Evolutionary conservation across 2,888 invertebrate species (phyloP).

Genomic region (Helobdella robusta): DNA sequence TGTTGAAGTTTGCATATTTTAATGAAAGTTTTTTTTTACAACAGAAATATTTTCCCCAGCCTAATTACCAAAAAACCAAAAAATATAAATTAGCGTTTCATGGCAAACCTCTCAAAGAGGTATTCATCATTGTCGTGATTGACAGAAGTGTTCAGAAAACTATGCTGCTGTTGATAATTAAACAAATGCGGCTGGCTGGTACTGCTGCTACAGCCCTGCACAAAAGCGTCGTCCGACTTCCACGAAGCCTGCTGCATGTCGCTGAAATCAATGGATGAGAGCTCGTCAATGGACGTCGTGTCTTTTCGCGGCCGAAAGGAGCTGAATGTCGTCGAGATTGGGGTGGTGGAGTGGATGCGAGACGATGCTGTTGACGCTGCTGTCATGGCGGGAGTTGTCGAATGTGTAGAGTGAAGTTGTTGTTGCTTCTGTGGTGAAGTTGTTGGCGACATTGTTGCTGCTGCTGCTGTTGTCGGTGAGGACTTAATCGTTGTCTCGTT

Average conservation of each 20-base stretch:
- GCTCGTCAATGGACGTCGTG: not conserved
- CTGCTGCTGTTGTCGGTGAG: slow-evolving; percentile 6
- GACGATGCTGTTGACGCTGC: slow-evolving; percentile 18
- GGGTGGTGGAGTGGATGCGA: not conserved
- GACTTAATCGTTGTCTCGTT: not conserved
- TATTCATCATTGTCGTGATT: too few relatives aligned
- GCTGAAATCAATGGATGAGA: not conserved
- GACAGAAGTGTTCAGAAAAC: too few relatives aligned
- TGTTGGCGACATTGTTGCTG: slow-evolving; percentile 4
- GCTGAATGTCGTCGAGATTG: not conserved
- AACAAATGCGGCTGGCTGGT: too few relatives aligned
- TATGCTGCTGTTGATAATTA: slow-evolving; percentile 1
- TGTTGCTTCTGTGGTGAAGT: slow-evolving; percentile 8
- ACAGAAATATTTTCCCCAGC: too few relatives aligned
- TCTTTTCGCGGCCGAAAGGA: too few relatives aligned
- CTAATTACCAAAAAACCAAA: too few relatives aligned
- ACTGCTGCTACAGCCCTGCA: too few relatives aligned
- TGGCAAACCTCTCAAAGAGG: too few relatives aligned
- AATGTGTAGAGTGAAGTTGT: slow-evolving; percentile 3
- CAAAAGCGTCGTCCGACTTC: slow-evolving; percentile 6
- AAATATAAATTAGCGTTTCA: too few relatives aligned
- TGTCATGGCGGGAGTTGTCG: not conserved
- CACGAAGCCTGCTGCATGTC: not conserved
- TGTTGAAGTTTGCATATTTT: too few relatives aligned
- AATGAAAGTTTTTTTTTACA: too few relatives aligned